These are phyloP conservation scores for Pandemis heparana DNA, from an alignment of 2,888 invertebrate genomes.

Conservation along the genomic window DNA sequence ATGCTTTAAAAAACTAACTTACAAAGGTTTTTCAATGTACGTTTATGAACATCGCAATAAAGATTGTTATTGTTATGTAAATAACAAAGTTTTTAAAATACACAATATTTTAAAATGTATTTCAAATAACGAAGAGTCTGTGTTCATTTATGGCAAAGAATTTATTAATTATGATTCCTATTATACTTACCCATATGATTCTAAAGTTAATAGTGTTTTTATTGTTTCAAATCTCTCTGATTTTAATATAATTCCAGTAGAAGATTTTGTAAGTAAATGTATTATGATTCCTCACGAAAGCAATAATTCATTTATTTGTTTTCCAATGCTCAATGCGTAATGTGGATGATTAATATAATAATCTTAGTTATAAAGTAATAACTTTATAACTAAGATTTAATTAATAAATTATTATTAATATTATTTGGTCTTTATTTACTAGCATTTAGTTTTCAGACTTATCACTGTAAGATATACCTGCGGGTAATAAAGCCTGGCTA, in stretches of 20 bases:
- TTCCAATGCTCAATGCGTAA: slow-evolving; percentile 12
- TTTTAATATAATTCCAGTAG: slow-evolving; percentile 1
- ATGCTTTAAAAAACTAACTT: not conserved
- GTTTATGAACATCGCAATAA: not conserved
- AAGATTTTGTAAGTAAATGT: slow-evolving; percentile 17
- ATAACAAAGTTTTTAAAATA: slow-evolving; percentile 3
- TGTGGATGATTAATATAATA: no score
- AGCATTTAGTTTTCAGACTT: no score
- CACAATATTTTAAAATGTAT: not conserved
- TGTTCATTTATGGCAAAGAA: slow-evolving; percentile 9
- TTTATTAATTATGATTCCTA: slow-evolving; percentile 15
- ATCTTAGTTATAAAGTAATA: no score
- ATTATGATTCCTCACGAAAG: slow-evolving; percentile 13
- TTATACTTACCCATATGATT: slow-evolving; percentile 22
- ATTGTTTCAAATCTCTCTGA: slow-evolving; percentile 8
- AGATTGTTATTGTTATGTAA: slow-evolving; percentile 1
- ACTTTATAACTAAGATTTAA: no score
- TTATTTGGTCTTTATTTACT: no score
- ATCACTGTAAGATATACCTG: no score
- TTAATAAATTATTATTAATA: no score
- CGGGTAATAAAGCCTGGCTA: no score
- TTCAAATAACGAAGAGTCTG: not conserved
- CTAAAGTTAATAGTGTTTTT: slow-evolving; percentile 2
- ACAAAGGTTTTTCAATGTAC: not conserved
- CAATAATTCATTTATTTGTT: slow-evolving; percentile 14